Evolutionary conservation across 2,888 invertebrate genomes (phyloP), one percentile per base, ranked within the genome.

Genomic region (Xestia xanthographa): DNA sequence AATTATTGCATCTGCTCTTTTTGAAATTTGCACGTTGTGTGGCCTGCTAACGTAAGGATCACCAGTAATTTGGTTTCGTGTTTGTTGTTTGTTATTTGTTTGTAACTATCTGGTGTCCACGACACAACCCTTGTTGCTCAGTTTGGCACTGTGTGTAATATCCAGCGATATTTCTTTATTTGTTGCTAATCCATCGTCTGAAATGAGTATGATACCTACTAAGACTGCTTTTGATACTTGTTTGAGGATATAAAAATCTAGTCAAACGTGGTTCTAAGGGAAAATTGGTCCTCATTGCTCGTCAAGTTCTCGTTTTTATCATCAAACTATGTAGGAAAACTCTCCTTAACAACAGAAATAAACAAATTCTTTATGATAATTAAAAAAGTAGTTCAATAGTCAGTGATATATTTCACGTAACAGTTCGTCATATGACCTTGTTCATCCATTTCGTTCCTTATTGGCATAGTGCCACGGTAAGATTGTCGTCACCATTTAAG

Each of bases 401-500:
- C 34, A 58, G 17, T 63, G 66, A 75, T 65, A 43, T 62, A 69
- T 72, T 12, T 62, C 38, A 67, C 78, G 79, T 72, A 82, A 74
- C 68, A 77, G 70, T 69, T 72, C 83, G 86, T 87, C 86, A 83
- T 48, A 17, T 71, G 89, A 85, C 90, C 90, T 92, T 92, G 91
- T 78, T 69, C 77, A 83, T 58, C 80, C 85, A 91, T 92, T 91
- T 93, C 88, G 90, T 93, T 94, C 93, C 92, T 93, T 92, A 92
- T 94, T 95, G 95, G 94, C 93, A 88, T 79, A 66, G 60, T 89
- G 95, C 95, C 95, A 94, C 85, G 60, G 73, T 66, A 65, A 53
- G 66, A 71, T 75, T 76, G 75, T 67, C 68, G 67, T 80, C 79
- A 73, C 29, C 17, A 29, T 66, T 73, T 79, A 76, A 12, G 4